Percentiles rank a stretch among this genome's conserved stretches.
These are phyloP conservation scores for Quadriops clusia DNA, from an alignment of 2,888 invertebrate genomes.

Conservation along the genomic window DNA sequence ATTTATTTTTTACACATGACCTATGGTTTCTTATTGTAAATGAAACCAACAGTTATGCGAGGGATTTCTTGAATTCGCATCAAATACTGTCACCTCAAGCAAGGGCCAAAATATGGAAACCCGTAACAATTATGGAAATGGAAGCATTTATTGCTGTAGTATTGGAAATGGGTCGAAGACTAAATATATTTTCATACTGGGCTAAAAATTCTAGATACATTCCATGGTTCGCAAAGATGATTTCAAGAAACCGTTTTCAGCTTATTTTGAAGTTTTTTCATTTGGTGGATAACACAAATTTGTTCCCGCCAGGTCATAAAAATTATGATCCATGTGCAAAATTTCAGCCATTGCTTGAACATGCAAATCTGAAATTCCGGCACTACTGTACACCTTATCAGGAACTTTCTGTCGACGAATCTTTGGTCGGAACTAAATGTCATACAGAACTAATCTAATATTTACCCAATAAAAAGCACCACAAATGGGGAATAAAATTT, in stretches of 20 bases:
- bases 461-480: constrained; percentile 21
- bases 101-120: constrained; percentile 14
- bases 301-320: constrained; percentile 14
- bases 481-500: constrained; percentile 20
- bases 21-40: constrained; percentile 11
- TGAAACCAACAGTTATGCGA: constrained; percentile 19
- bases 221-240: constrained; percentile 19
- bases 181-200: constrained; percentile 17
- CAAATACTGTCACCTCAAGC: constrained; percentile 8
- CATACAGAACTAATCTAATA: constrained; percentile 18
- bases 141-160: constrained; percentile 16
- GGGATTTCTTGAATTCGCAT: constrained; percentile 14
- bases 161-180: constrained; percentile 15
- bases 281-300: constrained; percentile 10
- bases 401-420: constrained; percentile 20
- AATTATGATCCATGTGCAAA: constrained; percentile 19
- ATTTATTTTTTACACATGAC: constrained; percentile 15
- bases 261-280: constrained; percentile 14
- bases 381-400: constrained; percentile 18
- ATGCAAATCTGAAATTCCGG: constrained; percentile 20
- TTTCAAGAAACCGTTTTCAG: constrained; percentile 18
- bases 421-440: constrained; percentile 20
- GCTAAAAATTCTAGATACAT: constrained; percentile 16
- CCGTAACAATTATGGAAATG: constrained; percentile 15
- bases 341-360: constrained; percentile 18